Evolutionary conservation across 2,113 vertebrate genomes (phyloP).

Genomic region (Mirza zaza): DNA sequence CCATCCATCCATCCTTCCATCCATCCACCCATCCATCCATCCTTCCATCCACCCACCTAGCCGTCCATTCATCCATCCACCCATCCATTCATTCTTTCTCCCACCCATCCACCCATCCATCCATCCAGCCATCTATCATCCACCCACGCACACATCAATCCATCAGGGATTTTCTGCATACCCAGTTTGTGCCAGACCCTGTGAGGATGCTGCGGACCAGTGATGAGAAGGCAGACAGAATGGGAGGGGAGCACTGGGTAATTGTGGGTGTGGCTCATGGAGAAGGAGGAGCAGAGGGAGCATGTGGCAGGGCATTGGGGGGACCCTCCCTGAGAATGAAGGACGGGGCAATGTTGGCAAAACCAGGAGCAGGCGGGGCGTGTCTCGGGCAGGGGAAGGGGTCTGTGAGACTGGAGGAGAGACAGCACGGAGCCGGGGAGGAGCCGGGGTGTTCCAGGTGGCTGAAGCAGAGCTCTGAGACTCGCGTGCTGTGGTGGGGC

Average conservation of each 20-base stretch:
- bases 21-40: background rate
- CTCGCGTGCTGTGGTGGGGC: fast-evolving
- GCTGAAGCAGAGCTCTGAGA: background rate
- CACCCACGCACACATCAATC: background rate
- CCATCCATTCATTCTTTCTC: too few relatives aligned
- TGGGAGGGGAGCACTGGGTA: too few relatives aligned
- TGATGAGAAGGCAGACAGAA: background rate
- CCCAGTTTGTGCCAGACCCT: too few relatives aligned
- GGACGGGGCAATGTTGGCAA: too few relatives aligned
- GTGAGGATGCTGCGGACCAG: background rate
- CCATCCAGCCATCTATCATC: background rate
- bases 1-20: too few relatives aligned
- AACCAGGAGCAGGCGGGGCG: background rate
- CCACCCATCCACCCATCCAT: too few relatives aligned
- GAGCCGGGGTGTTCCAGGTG: fast-evolving
- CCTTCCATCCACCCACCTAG: background rate
- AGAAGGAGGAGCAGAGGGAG: background rate
- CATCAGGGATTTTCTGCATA: background rate
- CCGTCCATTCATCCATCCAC: background rate
- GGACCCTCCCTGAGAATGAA: background rate
- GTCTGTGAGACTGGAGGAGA: background rate
- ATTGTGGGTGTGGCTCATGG: background rate
- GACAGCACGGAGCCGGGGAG: background rate
- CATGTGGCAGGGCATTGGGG: background rate
- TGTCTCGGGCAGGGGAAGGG: background rate